Base-by-base conservation (phyloP, 2,888 invertebrate species). In the Drosophila pegasa region DNA sequence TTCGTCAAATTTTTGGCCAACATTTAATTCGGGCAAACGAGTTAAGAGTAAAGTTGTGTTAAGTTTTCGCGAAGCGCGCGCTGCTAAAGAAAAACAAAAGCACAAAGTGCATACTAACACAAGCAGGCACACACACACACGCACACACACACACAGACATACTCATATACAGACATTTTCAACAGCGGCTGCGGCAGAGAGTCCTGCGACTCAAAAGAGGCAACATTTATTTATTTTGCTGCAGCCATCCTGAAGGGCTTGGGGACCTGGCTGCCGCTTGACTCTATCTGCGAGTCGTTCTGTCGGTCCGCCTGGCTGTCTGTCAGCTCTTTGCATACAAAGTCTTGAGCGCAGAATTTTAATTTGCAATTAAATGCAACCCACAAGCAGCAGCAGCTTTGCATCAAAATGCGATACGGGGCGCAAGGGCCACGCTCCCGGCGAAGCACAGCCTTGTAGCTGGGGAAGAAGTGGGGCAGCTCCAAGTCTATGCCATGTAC, bases 301-400 rank as follows among this genome's bases (percentile, higher is more conserved):
- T 16, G 29, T 54, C 35, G 38, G 51, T 38, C 57, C n/a, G 12
- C 68, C 86, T 67, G 72, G 3, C 18, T n/a, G 38, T 69, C 87
- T 71, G 73, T 68, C 71, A 88, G 74, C 76, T 66, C 71, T 70
- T 84, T 78, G 71, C 76, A 69, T 78, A 85, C 78, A 79, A 78
- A 74, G 77, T 87, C 89, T 88, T 88, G 87, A 85, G 89, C 79
- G 87, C 80, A 88, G 90, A 90, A 89, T 90, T 90, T 89, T 89
- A 89, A 89, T 90, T 89, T 89, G 90, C 90, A 89, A 89, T 90
- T 89, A 89, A 90, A 90, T 87, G 81, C 85, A 87, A 77, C 85
- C 88, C 88, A 85, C 85, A 85, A 85, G 88, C 58, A 67, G 67
- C 78, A 70, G 77, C 72, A 78, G 85, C 87, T 87, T 78, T 88